A percentile compares a stretch with the other conserved stretches of the same genome.
These are phyloP conservation scores for Drosophila hamatofila DNA, from an alignment of 2,888 invertebrate species.

Conservation along the genomic window DNA sequence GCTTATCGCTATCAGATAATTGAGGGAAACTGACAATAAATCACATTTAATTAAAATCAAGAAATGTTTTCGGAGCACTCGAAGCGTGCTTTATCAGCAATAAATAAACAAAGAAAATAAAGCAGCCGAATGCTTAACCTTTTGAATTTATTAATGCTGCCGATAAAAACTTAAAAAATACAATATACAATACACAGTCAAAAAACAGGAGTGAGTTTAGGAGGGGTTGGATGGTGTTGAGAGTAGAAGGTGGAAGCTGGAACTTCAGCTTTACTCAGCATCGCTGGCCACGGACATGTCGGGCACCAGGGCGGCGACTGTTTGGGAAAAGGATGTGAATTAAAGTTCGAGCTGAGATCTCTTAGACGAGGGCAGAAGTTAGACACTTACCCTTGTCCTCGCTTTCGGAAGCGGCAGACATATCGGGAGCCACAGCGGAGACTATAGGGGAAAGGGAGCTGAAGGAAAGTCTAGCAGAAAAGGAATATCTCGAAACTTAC, in stretches of 20 bases:
- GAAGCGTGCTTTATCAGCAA: constrained; percentile 24
- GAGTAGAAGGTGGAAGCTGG: not conserved
- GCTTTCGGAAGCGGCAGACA: constrained; percentile 1
- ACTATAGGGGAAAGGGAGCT: not conserved
- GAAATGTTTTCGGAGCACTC: constrained; percentile 7
- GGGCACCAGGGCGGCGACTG: constrained; percentile 38
- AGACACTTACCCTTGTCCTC: not conserved
- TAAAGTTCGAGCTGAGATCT: not conserved
- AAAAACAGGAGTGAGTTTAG: constrained; percentile 15
- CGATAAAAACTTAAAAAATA: constrained; percentile 59
- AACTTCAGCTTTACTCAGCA: constrained; percentile 39
- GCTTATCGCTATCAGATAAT: constrained; percentile 21
- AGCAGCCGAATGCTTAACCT: constrained; percentile 1
- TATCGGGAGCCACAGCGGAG: constrained; percentile 35
- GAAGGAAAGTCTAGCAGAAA: too few species aligned
- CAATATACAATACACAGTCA: constrained; percentile 54
- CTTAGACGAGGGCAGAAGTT: not conserved
- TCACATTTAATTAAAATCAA: constrained; percentile 35
- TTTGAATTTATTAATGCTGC: constrained; percentile 65
- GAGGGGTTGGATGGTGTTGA: not conserved
- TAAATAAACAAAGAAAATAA: constrained; percentile 17
- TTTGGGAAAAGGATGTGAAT: not conserved
- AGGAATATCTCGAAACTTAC: not conserved
- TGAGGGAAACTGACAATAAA: constrained; percentile 51
- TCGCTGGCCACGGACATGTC: constrained; percentile 66